Percentiles rank a stretch among this genome's conserved stretches.
These are phyloP conservation scores for Rattus norvegicus DNA, from an alignment of 2,113 vertebrate species.

Conservation along the genomic window DNA sequence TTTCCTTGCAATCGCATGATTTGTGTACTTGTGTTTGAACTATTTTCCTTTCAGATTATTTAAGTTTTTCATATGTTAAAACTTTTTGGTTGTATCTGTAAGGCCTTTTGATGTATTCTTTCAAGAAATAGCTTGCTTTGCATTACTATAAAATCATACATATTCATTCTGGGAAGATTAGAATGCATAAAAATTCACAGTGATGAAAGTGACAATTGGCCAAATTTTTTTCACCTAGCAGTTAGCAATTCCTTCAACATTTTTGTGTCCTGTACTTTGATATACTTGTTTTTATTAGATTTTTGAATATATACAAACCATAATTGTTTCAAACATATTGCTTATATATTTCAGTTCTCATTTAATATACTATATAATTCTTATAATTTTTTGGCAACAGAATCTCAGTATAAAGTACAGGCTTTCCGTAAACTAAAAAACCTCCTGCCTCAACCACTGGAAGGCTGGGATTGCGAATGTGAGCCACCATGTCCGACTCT, in stretches of 20 bases:
- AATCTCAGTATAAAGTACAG: background rate
- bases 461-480: background rate
- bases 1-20: background rate
- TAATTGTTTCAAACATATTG: background rate
- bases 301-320: constrained; percentile 22
- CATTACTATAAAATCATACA: constrained; percentile 49
- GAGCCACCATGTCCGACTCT: background rate
- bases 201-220: constrained; percentile 34
- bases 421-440: background rate
- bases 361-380: background rate
- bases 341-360: background rate
- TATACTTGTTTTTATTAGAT: background rate
- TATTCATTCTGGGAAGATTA: constrained; percentile 61
- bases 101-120: constrained; percentile 32
- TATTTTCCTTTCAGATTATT: constrained; percentile 14
- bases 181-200: constrained; percentile 31
- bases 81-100: constrained; percentile 40
- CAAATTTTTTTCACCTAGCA: background rate
- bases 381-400: background rate
- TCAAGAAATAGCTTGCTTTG: constrained; percentile 48
- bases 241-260: constrained; percentile 25
- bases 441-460: background rate
- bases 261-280: constrained; percentile 15
- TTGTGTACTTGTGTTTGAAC: constrained; percentile 37
- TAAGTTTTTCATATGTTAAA: constrained; percentile 33